Conservation (phyloP, 2,797 vertebrate species). For the Salmo trutta region DNA sequence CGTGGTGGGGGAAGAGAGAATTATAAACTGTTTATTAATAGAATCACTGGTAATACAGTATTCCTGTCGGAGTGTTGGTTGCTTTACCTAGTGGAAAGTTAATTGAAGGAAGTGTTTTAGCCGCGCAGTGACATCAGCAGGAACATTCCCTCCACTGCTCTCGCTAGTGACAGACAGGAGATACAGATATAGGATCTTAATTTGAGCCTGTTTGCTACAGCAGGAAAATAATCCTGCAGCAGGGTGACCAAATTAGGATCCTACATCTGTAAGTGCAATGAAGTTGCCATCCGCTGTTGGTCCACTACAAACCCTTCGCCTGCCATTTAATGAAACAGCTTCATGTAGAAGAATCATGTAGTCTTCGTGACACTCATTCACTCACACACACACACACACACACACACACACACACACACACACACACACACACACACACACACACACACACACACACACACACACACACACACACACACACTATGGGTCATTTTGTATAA, state of each 20-base stretch:
- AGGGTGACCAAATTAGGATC: no score
- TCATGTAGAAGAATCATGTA: background rate
- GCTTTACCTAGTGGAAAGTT: slow-evolving; percentile 54
- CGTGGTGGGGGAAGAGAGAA: slow-evolving; percentile 35
- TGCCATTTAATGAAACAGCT: background rate
- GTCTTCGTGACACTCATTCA: slow-evolving; percentile 3
- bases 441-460: background rate
- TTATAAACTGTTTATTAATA: slow-evolving; percentile 65
- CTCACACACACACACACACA: background rate
- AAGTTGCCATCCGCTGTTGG: background rate
- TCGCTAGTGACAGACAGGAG: background rate
- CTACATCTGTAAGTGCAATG: no score
- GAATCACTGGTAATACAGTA: slow-evolving; percentile 37
- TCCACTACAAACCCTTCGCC: slow-evolving; percentile 1
- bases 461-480: background rate
- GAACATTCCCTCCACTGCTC: slow-evolving; percentile 26
- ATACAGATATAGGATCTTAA: background rate
- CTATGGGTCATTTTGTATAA: background rate
- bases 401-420: slow-evolving; percentile 3
- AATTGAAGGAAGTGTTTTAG: slow-evolving; percentile 50
- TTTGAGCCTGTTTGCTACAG: no score
- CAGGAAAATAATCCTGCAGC: no score
- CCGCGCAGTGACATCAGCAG: slow-evolving; percentile 19
- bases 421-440: background rate
- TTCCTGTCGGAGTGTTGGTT: slow-evolving; percentile 42